phyloP scores from a whole-genome alignment of 2,113 vertebrate genomes.

The Anoplopoma fimbria region DNA sequence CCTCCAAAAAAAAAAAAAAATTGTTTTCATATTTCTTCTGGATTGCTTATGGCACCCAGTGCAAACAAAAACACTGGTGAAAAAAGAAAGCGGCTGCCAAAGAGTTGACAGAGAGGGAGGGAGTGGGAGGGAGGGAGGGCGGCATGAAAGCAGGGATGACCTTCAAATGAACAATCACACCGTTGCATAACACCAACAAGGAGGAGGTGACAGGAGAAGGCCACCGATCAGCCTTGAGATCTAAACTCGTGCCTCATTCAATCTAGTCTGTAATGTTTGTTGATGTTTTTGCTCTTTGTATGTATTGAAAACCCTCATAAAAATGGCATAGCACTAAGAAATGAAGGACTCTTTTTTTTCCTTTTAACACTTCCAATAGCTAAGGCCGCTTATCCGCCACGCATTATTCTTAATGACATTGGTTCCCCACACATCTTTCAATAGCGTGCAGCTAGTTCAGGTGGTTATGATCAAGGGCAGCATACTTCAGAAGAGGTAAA shows the following conservation, averaged over 20 bases:
- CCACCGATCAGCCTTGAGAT: constrained; percentile 1
- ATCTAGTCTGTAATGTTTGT: neutral
- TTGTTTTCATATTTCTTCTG: constrained; percentile 33
- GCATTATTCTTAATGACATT: neutral
- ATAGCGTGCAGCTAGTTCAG: constrained; percentile 14
- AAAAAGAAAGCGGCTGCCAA: constrained; percentile 25
- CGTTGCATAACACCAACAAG: constrained; percentile 26
- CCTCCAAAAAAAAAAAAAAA: constrained; percentile 26
- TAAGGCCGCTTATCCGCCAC: neutral
- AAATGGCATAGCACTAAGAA: neutral
- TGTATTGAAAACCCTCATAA: neutral
- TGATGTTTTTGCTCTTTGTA: neutral
- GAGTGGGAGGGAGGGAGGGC: neutral
- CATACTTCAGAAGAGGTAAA: neutral
- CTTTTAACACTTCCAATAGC: neutral
- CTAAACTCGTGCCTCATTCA: neutral
- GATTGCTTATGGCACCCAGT: constrained; percentile 6
- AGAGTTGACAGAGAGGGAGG: neutral
- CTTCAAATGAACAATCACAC: constrained; percentile 44
- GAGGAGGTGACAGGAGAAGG: neutral
- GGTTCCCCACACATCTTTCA: neutral
- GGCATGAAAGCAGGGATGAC: constrained; percentile 36
- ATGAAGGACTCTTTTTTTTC: neutral
- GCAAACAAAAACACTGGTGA: constrained; percentile 19
- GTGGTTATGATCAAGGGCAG: constrained; percentile 14